phyloP scores from a whole-genome alignment of 2,888 invertebrate species.

The Troides helena region DNA sequence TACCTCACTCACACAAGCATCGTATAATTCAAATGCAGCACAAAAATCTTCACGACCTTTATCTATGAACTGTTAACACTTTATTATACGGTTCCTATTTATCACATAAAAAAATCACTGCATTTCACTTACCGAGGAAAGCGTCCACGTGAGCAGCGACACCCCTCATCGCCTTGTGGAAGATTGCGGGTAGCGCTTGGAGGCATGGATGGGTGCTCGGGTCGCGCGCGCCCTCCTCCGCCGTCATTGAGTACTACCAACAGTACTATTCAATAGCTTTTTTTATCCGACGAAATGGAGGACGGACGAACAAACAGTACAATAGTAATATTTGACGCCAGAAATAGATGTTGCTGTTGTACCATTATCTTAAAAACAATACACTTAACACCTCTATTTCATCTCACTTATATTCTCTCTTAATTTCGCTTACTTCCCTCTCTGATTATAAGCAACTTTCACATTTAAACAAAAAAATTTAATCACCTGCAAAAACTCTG shows the following conservation, averaged over 20 bases:
- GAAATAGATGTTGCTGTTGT: no score
- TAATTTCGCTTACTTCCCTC: no score
- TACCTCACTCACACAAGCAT: background rate
- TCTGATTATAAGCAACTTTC: no score
- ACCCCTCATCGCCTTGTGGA: slow-evolving; percentile 95
- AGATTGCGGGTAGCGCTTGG: slow-evolving; percentile 90
- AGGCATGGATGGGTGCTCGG: slow-evolving; percentile 95
- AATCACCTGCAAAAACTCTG: slow-evolving; percentile 79
- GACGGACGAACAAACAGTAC: no score
- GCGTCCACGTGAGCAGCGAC: slow-evolving; percentile 96
- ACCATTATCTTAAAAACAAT: no score
- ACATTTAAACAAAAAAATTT: no score
- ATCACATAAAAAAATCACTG: background rate
- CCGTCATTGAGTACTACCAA: slow-evolving; percentile 87
- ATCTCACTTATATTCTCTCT: no score
- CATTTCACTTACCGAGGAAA: slow-evolving; percentile 88
- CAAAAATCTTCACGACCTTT: background rate
- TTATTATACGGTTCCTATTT: background rate
- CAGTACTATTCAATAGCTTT: no score
- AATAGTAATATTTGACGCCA: no score
- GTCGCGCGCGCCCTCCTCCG: slow-evolving; percentile 85
- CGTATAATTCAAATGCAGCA: background rate
- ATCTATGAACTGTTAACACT: background rate
- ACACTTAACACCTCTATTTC: no score
- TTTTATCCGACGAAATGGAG: no score